Percentiles rank a stretch among this genome's conserved stretches.
Conservation (phyloP, 2,797 vertebrate species). For the Darevskia mixta region DNA sequence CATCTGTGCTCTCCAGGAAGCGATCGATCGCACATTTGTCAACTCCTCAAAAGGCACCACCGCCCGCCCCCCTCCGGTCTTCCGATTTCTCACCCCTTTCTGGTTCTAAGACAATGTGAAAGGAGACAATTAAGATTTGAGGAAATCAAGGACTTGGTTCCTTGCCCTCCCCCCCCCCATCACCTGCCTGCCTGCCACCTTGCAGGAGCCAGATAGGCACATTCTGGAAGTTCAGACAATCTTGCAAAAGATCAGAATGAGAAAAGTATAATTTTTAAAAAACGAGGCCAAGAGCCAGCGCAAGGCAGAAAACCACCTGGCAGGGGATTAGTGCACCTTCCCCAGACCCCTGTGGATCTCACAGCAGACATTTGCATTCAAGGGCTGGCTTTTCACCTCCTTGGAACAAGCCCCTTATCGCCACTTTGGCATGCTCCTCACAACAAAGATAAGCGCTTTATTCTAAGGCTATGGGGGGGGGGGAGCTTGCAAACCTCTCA, state of each 20-base stretch:
- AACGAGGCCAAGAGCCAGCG: neutral
- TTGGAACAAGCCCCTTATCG: neutral
- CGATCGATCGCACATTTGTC: neutral
- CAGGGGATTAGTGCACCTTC: neutral
- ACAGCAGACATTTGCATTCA: neutral
- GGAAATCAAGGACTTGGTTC: neutral
- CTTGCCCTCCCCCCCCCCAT: neutral
- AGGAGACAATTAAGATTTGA: neutral
- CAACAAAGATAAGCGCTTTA: neutral
- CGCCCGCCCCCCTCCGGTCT: neutral
- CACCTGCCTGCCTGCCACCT: neutral
- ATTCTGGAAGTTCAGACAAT: neutral
- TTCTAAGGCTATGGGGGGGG: neutral
- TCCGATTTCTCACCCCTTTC: neutral
- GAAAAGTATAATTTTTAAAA: conserved; percentile 19
- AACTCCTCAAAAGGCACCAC: neutral
- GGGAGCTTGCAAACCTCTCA: conserved; percentile 23
- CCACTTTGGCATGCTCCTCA: neutral
- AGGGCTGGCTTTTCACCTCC: conserved; percentile 18
- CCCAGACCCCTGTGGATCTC: neutral
- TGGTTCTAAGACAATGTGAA: neutral
- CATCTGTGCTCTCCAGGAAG: conserved; percentile 32
- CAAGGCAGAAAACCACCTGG: conserved; percentile 21
- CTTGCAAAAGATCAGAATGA: conserved; percentile 2
- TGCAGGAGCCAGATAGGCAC: conserved; percentile 13